Evolutionary conservation across 2,797 vertebrate species (phyloP).

Genomic region (Saxicola maurus): DNA sequence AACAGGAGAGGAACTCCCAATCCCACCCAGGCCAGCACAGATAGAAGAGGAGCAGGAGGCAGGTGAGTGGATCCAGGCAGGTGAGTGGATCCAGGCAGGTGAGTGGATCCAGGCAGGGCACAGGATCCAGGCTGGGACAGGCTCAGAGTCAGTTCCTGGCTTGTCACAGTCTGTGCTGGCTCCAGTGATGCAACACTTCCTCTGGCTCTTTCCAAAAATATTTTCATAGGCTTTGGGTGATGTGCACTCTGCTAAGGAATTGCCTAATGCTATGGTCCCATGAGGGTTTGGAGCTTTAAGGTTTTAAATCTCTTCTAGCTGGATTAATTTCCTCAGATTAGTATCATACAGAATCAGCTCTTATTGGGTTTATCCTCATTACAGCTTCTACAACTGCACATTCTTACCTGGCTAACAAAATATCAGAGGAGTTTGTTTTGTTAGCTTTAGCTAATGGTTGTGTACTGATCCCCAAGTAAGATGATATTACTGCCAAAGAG

Average conservation of each 20-base stretch:
- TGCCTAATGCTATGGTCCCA: background rate
- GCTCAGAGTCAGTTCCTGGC: background rate
- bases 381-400: background rate
- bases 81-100: too few species aligned
- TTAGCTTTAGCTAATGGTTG: background rate
- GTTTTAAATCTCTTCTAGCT: background rate
- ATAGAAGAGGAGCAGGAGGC: background rate
- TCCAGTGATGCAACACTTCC: background rate
- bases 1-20: background rate
- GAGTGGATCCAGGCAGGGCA: background rate
- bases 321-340: conserved; percentile 9
- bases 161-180: background rate
- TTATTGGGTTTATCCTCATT: background rate
- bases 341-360: background rate
- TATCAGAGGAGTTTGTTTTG: background rate
- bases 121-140: fast-evolving
- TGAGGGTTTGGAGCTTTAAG: background rate
- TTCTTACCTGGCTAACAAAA: background rate
- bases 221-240: conserved; percentile 18
- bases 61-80: background rate
- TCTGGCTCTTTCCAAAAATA: background rate
- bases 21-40: background rate
- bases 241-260: background rate
- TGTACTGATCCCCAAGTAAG: background rate
- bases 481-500: background rate